Base-by-base conservation (phyloP, 1,140 invertebrate species). In the Drosophila subpulchrella region DNA sequence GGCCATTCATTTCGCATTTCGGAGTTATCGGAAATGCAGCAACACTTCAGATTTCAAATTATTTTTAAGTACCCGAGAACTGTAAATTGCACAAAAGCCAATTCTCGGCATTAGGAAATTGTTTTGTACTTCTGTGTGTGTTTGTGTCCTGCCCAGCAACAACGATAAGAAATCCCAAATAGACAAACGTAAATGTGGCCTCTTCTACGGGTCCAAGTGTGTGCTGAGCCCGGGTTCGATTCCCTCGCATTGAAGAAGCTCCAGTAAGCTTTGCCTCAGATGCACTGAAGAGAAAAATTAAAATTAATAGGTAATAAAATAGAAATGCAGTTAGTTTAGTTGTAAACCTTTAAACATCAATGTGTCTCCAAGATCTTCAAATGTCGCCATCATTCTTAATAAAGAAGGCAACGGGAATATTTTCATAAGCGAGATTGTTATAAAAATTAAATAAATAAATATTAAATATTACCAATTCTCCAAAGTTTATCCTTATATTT, bases 21-120 rank as follows among this genome's bases (percentile, higher is more conserved):
- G 20, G 50, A 71, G 54, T 54, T 71, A 71, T 65, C 51, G 55
- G 30, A 70, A 60, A 39, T 57, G 58, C 65, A 72, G 56, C 59
- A 53, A 61, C 65, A 78, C 76, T 83, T 75, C 66, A 79, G 58
- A 68, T 53, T 81, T 59, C 75, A 88, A 88, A 82, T 86, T 88
- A 86, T 82, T 75, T 78, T 72, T 82, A 86, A 88, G 65, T 67
- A 78, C 65, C 61, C 77, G 59, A 78, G 62, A 60, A 56, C 71
- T 76, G 75, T 88, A 88, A 86, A 88, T 86, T 88, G 77, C 82
- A 75, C 63, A 81, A 85, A 81, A 86, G 78, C 74, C 78, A 85
- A 86, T 84, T 81, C 73, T 58, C 59, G 53, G 74, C 47, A 77
- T 77, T 71, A 60, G 82, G 75, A 86, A 85, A 85, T 85, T 86